Evolutionary conservation across 2,797 vertebrate genomes (phyloP).

Genomic region (Dendrocincla fuliginosa): DNA sequence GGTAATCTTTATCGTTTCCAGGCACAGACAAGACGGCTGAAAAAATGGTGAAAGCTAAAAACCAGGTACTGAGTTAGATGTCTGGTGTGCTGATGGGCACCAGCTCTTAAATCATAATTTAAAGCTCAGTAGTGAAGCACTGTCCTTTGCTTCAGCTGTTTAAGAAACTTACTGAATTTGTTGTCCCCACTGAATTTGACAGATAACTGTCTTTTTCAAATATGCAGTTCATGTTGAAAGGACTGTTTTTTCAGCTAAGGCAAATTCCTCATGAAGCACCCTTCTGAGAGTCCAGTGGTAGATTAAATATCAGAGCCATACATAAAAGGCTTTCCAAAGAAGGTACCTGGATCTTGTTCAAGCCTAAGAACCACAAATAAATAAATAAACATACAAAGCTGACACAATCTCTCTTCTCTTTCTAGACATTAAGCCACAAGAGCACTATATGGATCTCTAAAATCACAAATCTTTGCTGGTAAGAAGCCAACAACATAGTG

Average conservation of each 20-base stretch:
- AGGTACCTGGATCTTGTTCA: neutral
- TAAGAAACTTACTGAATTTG: neutral
- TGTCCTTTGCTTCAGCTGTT: rapidly evolving
- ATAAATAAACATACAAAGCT: neutral
- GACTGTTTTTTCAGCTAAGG: neutral
- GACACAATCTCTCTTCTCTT: neutral
- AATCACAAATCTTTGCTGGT: neutral
- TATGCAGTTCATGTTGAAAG: neutral
- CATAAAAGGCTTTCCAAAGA: constrained; percentile 2
- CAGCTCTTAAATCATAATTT: neutral
- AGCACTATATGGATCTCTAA: neutral
- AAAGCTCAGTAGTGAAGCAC: neutral
- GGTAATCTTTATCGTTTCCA: neutral
- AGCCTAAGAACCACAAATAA: neutral
- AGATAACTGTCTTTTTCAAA: neutral
- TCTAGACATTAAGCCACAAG: neutral
- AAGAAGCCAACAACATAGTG: neutral
- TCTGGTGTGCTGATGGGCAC: neutral
- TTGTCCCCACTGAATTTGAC: neutral
- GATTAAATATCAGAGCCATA: neutral
- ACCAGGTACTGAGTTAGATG: neutral
- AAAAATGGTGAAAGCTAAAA: neutral
- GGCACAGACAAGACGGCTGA: neutral
- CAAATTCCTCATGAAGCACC: neutral
- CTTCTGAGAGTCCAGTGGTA: neutral